Evolutionary conservation across 2,113 vertebrate species (phyloP), one percentile per base, ranked within the genome.

Genomic region (Formicarius rufipectus): DNA sequence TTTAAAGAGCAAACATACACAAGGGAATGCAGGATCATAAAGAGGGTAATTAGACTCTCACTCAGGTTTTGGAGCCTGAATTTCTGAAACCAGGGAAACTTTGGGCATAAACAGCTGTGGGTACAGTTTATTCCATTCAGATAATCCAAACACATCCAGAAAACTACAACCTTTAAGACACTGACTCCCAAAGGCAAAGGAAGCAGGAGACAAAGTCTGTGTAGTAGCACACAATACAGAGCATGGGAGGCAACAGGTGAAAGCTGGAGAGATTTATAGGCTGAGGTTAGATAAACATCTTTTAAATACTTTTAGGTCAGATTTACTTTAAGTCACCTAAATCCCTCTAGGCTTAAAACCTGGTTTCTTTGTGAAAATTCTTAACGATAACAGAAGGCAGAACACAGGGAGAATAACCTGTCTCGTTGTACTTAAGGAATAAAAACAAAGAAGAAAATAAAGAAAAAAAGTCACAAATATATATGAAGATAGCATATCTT

Each of bases 291-390:
- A 92, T 49, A 78, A 85, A 80, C 14, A 94, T 85, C 37, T 85
- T 94, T 73, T 76, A 95, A 89, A 74, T 85, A 64, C 71, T 89
- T 94, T 25, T 42, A 87, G 56, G 40, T 87, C 58, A 73, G 66
- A 62, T 72, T 92, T 85, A 56, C 23, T 75, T 79, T 85, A 56
- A 94, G 91, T 52, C 27, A 75, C 11, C 21, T 67, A 89, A 76
- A 90, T 73, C 47, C 59, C 64, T 89, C 45, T 75, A 37, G 47
- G 71, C 52, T 84, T 73, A 74, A 92, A 93, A 97, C 75, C 31
- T 20, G 3, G 37, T 12, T 84, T 15, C 52, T 75, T 87, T 67
- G 59, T 87, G 56, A 50, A 95, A 94, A 78, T 69, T 91, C 42
- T 45, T 93, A 31, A 37, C 81, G 79, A 5, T 12, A 56, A 33